Evolutionary conservation across 2,113 vertebrate genomes (phyloP), one percentile per base, ranked within the genome.

Genomic region (Leucosticte australis): DNA sequence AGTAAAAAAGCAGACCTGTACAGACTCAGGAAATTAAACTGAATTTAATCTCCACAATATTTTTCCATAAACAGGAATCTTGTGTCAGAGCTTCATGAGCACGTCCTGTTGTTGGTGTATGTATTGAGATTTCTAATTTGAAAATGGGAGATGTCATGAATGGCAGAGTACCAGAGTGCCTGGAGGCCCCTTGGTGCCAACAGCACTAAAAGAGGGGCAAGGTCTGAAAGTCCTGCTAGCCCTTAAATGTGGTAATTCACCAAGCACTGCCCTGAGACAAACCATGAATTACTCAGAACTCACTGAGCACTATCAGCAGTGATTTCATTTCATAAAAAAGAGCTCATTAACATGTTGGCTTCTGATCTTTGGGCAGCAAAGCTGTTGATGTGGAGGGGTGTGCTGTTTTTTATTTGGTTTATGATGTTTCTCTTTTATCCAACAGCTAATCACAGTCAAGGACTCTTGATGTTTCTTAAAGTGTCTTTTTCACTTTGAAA

Each of bases 21-120:
- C 16, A 33, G 76, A 63, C 27, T 87, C 63, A 79, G 82, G 82
- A 95, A 86, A 95, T 89, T 69, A 88, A 88, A 93, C 41, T 65
- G 1, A 62, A 63, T 70, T 93, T 80, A 62, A 85, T 91, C 79
- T 73, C 35, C 27, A 39, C 28, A 60, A 16, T 84, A 63, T 77
- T 57, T 90, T 89, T 85, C 67, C 64, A 67, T 24, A 77, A 95
- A 79, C 35, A 87, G 50, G 27, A 85, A 62, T 39, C 59, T 53
- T 1, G 1, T 49, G 50, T 71, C 79, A 76, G 63, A 52, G 14
- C 39, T 69, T 90, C 49, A 57, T 76, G 87, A 42, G 76, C 75
- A 71, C 4, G 4, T 33, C 49, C 35, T 64, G 47, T 10, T 0
- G 0, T 8, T 78, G 15, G 9, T 60, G 44, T 33, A 7, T 30